phyloP scores from a whole-genome alignment of 1,140 invertebrate genomes.

The Drosophila asahinai region DNA sequence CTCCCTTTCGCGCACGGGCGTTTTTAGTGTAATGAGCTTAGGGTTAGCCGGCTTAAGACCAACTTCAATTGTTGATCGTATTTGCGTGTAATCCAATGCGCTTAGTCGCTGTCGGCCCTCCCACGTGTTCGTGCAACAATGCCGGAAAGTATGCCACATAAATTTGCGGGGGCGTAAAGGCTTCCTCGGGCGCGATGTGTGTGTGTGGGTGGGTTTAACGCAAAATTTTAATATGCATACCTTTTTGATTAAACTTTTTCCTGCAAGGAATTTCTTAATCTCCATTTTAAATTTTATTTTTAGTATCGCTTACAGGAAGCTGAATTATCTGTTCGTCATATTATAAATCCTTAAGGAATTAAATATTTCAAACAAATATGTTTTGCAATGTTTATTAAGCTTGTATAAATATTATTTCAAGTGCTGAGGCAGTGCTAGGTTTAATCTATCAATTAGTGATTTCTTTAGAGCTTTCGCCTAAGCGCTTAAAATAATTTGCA shows the following conservation, averaged over 20 bases:
- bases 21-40: constrained; percentile 60
- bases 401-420: neutral
- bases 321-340: neutral
- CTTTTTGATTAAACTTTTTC: constrained; percentile 16
- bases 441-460: constrained; percentile 25
- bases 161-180: constrained; percentile 14
- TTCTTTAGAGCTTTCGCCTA: neutral
- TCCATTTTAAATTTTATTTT: neutral
- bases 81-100: constrained; percentile 66
- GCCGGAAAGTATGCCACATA: constrained; percentile 37
- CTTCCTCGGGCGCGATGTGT: neutral
- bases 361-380: no score
- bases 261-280: constrained; percentile 33
- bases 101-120: constrained; percentile 60
- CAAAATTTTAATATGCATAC: constrained; percentile 30
- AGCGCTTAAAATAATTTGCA: constrained; percentile 6
- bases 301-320: neutral
- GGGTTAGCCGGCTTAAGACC: constrained; percentile 48
- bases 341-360: neutral
- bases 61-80: constrained; percentile 63
- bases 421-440: neutral
- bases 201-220: constrained; percentile 5
- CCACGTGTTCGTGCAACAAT: constrained; percentile 32
- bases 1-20: neutral
- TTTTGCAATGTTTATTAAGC: no score